Base-by-base conservation (phyloP, 2,113 vertebrate species). In the Cyanocitta stelleri region DNA sequence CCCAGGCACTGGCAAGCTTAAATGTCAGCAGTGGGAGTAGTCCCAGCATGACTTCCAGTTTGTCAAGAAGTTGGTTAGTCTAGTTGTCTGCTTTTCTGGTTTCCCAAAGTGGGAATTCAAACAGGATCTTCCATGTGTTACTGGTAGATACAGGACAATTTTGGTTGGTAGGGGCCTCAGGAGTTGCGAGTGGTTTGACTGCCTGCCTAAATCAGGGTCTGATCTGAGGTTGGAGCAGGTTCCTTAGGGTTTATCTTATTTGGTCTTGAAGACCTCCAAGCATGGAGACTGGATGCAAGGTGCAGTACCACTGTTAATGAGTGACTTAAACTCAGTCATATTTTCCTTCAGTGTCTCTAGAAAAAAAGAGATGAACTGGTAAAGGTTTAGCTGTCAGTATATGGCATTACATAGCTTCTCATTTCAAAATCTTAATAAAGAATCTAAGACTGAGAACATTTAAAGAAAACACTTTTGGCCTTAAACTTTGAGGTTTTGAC, bases 21-120 rank as follows among this genome's bases (percentile, higher is more conserved):
- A 97, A 97, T 97, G 93, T 96, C 94, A 95, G 81, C 54, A 79
- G 91, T 96, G 85, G 96, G 96, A 91, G 89, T 96, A 95, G 74
- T 95, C 74, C n/a, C 23, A 62, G 69, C 5, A 3, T 87, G 93
- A 85, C 46, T 91, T 78, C 80, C 52, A 94, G 76, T 79, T 92
- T 87, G 77, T 91, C 73, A 84, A 91, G 77, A 71, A 77, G 58
- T 49, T 61, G 68, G 82, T 89, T 75, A 80, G 76, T 78, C 43
- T 52, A 44, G 68, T 69, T 81, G 41, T 87, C 89, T 89, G 39
- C 21, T 83, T 94, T 79, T 85, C 58, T 93, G 39, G 6, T 93
- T 93, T 94, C n/a, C 9, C 24, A 8, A 58, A 89, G 62, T 69
- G 37, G 58, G 33, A 94, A 54, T 49, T n/a, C 73, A 94, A 54